Percentiles rank a stretch among this genome's conserved stretches.
Evolutionary conservation across 1,140 invertebrate genomes (phyloP).

Genomic region (Atopsyche davidsoni): DNA sequence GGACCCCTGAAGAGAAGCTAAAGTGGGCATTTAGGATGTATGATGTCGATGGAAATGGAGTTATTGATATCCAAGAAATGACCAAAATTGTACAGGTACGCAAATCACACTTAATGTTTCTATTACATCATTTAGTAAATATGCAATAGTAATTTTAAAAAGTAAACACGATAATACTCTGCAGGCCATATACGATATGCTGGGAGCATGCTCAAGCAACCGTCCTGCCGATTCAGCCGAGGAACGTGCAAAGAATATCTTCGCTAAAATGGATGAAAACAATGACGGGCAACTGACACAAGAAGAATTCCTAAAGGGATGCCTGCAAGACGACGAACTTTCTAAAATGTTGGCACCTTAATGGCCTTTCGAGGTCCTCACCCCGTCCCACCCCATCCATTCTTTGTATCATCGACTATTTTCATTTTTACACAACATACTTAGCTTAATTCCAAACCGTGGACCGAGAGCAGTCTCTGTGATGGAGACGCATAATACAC

Average conservation of each 20-base stretch:
- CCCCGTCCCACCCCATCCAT: slow-evolving; percentile 25
- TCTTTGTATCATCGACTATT: slow-evolving; percentile 6
- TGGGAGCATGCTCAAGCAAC: slow-evolving; percentile 90
- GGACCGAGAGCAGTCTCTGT: no score
- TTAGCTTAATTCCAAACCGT: no score
- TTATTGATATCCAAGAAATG: slow-evolving; percentile 96
- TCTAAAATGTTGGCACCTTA: slow-evolving; percentile 93
- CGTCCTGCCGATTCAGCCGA: slow-evolving; percentile 88
- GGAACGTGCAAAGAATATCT: slow-evolving; percentile 96
- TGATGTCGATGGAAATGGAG: slow-evolving; percentile 98
- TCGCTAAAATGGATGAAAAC: slow-evolving; percentile 99
- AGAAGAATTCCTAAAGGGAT: slow-evolving; percentile 98
- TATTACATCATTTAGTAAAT: background rate
- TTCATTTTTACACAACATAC: slow-evolving; percentile 6
- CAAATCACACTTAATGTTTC: slow-evolving; percentile 6
- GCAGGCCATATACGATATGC: slow-evolving; percentile 98
- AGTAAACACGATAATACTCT: slow-evolving; percentile 25
- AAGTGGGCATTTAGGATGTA: slow-evolving; percentile 99
- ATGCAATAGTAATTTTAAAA: background rate
- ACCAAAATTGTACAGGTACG: slow-evolving; percentile 87
- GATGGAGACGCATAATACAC: no score
- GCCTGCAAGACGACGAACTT: slow-evolving; percentile 94
- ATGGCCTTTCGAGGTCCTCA: slow-evolving; percentile 37
- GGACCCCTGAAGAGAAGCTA: slow-evolving; percentile 95
- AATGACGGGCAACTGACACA: slow-evolving; percentile 96